Conservation (phyloP, 2,888 invertebrate species). For the Cosmorhoe ocellata region DNA sequence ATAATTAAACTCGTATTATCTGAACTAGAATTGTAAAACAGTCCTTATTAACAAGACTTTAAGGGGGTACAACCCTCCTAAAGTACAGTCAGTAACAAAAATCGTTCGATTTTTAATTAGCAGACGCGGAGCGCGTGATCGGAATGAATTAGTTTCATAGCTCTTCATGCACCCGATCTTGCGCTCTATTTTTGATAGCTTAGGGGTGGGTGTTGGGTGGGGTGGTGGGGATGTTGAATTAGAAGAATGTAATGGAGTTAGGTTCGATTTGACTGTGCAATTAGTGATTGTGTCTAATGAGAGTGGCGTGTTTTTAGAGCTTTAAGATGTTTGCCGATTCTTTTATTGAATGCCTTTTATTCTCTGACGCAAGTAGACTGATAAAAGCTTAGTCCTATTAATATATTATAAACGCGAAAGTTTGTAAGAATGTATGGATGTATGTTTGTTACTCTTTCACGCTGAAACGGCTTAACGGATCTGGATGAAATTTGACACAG, state of each 20-base stretch:
- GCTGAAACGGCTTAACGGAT: too few relatives aligned
- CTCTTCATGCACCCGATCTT: constrained; percentile 40
- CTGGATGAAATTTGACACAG: too few relatives aligned
- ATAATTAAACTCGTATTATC: constrained; percentile 15
- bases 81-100: constrained; percentile 72
- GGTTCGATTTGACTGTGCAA: constrained; percentile 70
- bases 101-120: constrained; percentile 81
- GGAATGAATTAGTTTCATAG: constrained; percentile 66
- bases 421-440: too few relatives aligned
- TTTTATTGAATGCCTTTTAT: too few relatives aligned
- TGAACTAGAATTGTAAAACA: constrained; percentile 14
- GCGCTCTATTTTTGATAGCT: constrained; percentile 3
- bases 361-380: neutral
- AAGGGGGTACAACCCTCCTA: constrained; percentile 14
- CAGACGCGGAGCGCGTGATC: constrained; percentile 64
- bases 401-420: too few relatives aligned
- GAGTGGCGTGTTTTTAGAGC: constrained; percentile 40
- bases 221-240: constrained; percentile 44
- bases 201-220: constrained; percentile 11
- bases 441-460: too few relatives aligned
- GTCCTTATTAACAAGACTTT: constrained; percentile 20
- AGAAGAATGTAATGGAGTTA: constrained; percentile 68
- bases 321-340: constrained; percentile 18
- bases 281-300: constrained; percentile 70
- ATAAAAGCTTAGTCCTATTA: too few relatives aligned